Evolutionary conservation across 1,140 invertebrate species (phyloP).

Genomic region (Portunus trituberculatus): DNA sequence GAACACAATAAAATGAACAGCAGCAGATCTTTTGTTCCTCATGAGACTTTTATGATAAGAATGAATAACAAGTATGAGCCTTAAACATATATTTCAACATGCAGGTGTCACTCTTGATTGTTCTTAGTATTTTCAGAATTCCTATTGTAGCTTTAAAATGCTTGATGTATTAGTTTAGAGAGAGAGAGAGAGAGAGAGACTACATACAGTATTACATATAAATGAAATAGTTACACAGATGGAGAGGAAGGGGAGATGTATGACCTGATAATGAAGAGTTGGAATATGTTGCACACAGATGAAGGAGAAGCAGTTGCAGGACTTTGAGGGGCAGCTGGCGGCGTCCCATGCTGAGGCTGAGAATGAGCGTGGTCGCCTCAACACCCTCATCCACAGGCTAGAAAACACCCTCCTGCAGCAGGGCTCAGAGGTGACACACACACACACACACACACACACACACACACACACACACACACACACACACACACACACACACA

Average conservation of each 20-base stretch:
- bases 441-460: background rate
- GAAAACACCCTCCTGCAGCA: slow-evolving; percentile 60
- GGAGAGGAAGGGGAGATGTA: background rate
- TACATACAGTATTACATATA: background rate
- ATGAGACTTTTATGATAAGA: no score
- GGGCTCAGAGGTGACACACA: slow-evolving; percentile 54
- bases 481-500: background rate
- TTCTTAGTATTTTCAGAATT: no score
- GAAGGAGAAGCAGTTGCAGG: slow-evolving; percentile 63
- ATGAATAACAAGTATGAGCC: no score
- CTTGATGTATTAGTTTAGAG: no score
- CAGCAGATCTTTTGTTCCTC: no score
- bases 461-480: background rate
- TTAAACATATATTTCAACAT: no score
- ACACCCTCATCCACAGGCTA: slow-evolving; percentile 46
- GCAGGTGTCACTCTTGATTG: no score
- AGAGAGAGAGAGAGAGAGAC: background rate
- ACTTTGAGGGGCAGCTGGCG: slow-evolving; percentile 58
- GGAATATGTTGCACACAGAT: slow-evolving; percentile 24
- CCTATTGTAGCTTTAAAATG: no score
- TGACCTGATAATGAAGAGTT: background rate
- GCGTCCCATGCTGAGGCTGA: slow-evolving; percentile 54
- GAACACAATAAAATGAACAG: no score
- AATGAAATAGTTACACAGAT: background rate
- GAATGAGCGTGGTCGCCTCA: slow-evolving; percentile 50